Evolutionary conservation across 2,797 vertebrate genomes (phyloP).

Genomic region (Lateolabrax maculatus): DNA sequence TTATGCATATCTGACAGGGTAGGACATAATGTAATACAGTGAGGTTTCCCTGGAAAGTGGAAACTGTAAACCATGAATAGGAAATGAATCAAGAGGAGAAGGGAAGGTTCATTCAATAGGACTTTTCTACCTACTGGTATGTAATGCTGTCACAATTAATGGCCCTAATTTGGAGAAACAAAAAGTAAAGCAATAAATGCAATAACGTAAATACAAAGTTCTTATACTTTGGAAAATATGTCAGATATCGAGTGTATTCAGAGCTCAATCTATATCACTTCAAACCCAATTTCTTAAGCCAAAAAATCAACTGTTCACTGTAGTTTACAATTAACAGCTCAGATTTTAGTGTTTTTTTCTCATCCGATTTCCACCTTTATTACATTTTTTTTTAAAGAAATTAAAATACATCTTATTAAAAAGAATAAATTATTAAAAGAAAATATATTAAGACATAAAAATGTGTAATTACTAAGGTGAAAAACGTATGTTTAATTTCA

Average conservation of each 20-base stretch:
- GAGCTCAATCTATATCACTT: not conserved
- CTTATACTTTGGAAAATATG: not conserved
- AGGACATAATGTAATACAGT: not conserved
- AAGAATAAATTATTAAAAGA: not conserved
- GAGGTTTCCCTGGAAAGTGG: not conserved
- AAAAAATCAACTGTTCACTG: not conserved
- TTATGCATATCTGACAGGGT: not conserved
- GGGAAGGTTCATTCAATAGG: not conserved
- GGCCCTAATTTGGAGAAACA: not conserved
- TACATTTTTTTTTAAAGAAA: not conserved
- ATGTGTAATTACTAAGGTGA: not conserved
- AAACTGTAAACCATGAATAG: not conserved
- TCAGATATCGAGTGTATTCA: not conserved
- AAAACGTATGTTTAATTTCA: not conserved
- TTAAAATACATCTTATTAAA: not conserved
- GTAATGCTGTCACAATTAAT: not conserved
- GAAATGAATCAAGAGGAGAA: not conserved
- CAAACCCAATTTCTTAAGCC: not conserved
- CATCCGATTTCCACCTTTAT: not conserved
- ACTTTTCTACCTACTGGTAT: not conserved
- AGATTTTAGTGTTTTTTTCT: not conserved
- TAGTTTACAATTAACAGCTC: not conserved
- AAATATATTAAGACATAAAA: not conserved
- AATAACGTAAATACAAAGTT: not conserved
- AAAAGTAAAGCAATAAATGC: not conserved